A percentile compares a stretch with the other conserved stretches of the same genome.
phyloP scores from a whole-genome alignment of 2,113 vertebrate genomes.

The Naja naja region DNA sequence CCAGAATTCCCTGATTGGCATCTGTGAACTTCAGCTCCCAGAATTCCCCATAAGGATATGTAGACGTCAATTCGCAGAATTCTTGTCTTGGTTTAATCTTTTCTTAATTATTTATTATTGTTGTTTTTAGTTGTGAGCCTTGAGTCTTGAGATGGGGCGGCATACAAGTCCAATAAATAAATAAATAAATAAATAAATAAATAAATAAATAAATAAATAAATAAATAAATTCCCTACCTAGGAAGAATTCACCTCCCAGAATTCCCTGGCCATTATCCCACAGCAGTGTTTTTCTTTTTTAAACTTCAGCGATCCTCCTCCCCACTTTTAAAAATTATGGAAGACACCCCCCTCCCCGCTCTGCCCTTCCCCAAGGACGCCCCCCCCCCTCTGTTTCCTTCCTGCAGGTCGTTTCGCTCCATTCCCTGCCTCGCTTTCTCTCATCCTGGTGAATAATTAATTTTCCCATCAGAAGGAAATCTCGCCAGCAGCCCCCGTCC shows the following conservation, averaged over 20 bases:
- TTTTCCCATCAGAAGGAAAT: slow-evolving; percentile 21
- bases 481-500: background rate
- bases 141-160: no score
- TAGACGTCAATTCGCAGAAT: no score
- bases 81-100: no score
- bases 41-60: background rate
- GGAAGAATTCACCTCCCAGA: no score
- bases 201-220: no score
- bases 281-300: background rate
- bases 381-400: background rate
- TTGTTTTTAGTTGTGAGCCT: no score
- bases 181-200: no score
- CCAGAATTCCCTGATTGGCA: no score
- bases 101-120: no score
- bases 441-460: slow-evolving; percentile 24
- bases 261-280: no score
- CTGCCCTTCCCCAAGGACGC: background rate
- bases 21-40: background rate
- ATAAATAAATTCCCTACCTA: no score
- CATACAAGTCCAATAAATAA: no score
- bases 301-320: background rate
- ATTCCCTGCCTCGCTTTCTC: background rate
- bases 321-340: background rate
- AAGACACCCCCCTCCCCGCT: background rate
- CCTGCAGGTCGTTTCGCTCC: background rate